phyloP scores from a whole-genome alignment of 2,113 vertebrate genomes.

The Pangasianodon gigas region DNA sequence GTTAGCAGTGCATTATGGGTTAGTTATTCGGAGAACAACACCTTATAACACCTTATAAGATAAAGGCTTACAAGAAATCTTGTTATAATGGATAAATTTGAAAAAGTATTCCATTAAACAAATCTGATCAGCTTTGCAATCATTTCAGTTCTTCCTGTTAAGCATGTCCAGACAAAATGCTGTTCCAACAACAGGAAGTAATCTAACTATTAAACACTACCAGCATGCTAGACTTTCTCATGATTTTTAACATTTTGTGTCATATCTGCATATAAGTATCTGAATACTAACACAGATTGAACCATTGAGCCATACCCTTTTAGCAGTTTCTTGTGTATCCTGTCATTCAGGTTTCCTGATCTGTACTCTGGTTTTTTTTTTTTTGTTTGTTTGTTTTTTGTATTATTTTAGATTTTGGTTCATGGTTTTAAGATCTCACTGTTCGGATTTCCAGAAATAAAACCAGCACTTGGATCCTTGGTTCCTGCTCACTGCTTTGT shows the following conservation, averaged over 20 bases:
- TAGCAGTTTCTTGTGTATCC: not conserved
- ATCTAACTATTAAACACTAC: not conserved
- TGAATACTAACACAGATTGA: not conserved
- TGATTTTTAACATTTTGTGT: not conserved
- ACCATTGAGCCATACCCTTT: not conserved
- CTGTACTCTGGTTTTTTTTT: not conserved
- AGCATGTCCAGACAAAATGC: not conserved
- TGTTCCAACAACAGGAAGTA: not conserved
- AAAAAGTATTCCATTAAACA: not conserved
- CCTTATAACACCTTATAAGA: not conserved
- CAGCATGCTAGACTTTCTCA: not conserved
- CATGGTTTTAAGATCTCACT: not conserved
- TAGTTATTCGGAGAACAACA: not conserved
- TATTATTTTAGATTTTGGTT: not conserved
- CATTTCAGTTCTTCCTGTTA: not conserved
- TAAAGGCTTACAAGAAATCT: not conserved
- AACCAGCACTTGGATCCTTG: not conserved
- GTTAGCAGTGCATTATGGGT: not conserved
- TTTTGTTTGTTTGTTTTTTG: no score
- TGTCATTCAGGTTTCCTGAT: not conserved
- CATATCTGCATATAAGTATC: not conserved
- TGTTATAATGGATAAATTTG: not conserved
- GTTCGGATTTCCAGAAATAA: not conserved
- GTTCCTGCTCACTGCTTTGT: not conserved
- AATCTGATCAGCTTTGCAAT: not conserved